Percentiles rank a stretch among this genome's conserved stretches.
These are phyloP conservation scores for Antitype chi DNA, from an alignment of 2,888 invertebrate genomes.

Conservation along the genomic window DNA sequence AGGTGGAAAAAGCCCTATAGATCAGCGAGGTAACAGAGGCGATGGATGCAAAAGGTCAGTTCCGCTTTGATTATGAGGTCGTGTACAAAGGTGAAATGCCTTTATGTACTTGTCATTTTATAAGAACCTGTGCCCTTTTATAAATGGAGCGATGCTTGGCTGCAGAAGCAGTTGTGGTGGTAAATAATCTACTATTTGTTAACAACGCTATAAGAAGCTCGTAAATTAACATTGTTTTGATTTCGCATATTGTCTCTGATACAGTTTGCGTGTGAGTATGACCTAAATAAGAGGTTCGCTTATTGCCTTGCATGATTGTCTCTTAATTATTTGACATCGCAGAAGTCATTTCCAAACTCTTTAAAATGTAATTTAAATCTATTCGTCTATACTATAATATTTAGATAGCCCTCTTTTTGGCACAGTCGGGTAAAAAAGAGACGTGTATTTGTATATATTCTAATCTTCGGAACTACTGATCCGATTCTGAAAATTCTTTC, in stretches of 20 bases:
- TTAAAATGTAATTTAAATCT: not conserved
- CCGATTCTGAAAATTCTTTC: too few relatives aligned
- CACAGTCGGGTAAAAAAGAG: too few relatives aligned
- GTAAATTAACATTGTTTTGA: too few relatives aligned
- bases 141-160: not conserved
- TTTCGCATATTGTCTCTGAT: not conserved
- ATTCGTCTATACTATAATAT: too few relatives aligned
- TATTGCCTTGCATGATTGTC: too few relatives aligned
- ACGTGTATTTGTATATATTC: too few relatives aligned
- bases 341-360: not conserved
- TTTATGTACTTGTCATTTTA: not conserved
- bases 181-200: too few relatives aligned
- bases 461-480: too few relatives aligned
- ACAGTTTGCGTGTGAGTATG: not conserved
- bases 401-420: too few relatives aligned
- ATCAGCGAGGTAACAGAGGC: not conserved
- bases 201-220: too few relatives aligned
- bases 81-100: not conserved
- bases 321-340: not conserved
- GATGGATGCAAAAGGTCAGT: constrained; percentile 30
- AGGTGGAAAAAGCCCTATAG: not conserved
- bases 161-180: not conserved
- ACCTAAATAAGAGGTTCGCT: not conserved
- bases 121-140: not conserved
- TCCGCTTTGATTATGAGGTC: constrained; percentile 9